A percentile compares a stretch with the other conserved stretches of the same genome.
Conservation (phyloP, 2,888 invertebrate genomes). For the Junonia oenone region DNA sequence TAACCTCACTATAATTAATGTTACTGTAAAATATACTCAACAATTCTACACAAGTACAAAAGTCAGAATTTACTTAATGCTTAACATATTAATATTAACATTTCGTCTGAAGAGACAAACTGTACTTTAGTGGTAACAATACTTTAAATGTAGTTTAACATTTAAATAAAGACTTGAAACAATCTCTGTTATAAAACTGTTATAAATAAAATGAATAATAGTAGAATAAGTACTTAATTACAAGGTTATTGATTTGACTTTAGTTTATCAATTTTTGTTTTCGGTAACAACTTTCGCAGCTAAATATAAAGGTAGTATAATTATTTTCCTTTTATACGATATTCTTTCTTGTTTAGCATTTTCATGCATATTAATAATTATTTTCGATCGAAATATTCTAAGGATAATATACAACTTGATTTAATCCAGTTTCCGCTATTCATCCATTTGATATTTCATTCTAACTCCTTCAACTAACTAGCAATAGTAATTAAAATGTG, state of each 20-base stretch:
- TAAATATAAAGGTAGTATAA: constrained; percentile 4
- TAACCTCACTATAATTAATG: no score
- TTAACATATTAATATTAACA: no score
- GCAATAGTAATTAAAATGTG: no score
- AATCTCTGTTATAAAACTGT: neutral
- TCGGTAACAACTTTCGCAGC: constrained; percentile 4
- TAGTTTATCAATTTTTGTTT: constrained; percentile 5
- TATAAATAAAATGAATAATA: neutral
- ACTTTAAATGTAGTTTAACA: no score
- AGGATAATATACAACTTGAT: neutral
- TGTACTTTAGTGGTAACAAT: no score
- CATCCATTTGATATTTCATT: neutral
- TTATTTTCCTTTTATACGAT: neutral
- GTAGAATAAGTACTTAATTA: neutral
- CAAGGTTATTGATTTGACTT: neutral
- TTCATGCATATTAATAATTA: neutral
- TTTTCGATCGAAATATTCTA: neutral
- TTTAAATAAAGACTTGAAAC: no score
- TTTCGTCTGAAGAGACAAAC: neutral
- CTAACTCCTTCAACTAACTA: no score
- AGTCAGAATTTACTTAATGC: no score
- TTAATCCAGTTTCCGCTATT: neutral
- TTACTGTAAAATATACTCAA: no score
- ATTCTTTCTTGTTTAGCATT: neutral
- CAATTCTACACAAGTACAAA: no score